Conservation (phyloP, 1,140 invertebrate genomes). For the Orius insidiosus region DNA sequence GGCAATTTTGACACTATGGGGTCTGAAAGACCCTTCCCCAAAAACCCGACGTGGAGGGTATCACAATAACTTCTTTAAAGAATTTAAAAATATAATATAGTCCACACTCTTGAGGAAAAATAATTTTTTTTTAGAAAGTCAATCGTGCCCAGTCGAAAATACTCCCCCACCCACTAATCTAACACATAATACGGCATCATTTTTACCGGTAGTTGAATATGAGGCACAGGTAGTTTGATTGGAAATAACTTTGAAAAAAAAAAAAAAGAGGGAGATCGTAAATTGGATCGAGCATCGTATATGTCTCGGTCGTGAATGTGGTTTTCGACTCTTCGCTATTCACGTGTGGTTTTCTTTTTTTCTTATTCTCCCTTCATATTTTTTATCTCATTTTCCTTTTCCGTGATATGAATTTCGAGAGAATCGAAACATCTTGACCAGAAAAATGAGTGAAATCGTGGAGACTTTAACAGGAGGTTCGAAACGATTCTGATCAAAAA, state of each 20-base stretch:
- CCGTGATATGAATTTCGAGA: not conserved
- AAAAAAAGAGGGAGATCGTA: too few species aligned
- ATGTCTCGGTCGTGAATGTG: conserved; percentile 11
- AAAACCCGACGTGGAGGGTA: too few species aligned
- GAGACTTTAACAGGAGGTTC: too few species aligned
- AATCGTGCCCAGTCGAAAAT: conserved; percentile 6
- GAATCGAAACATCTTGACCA: too few species aligned
- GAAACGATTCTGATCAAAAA: too few species aligned
- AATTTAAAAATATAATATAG: too few species aligned
- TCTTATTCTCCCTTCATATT: not conserved
- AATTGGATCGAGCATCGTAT: conserved; percentile 1
- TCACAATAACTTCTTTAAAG: too few species aligned
- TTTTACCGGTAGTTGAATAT: conserved; percentile 1
- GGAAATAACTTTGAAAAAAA: conserved; percentile 2
- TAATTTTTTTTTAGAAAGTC: conserved; percentile 1
- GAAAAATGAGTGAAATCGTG: too few species aligned
- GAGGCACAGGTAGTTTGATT: conserved; percentile 4
- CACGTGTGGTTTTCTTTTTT: conserved; percentile 6
- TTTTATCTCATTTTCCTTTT: not conserved
- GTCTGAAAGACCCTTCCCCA: too few species aligned
- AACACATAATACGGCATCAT: not conserved
- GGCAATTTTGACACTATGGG: too few species aligned
- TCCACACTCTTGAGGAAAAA: too few species aligned
- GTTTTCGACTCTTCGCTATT: conserved; percentile 9
- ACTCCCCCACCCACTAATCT: not conserved